Percentiles rank a stretch among this genome's conserved stretches.
These are phyloP conservation scores for Pachyuromys duprasi DNA, from an alignment of 2,797 vertebrate species.

Conservation along the genomic window DNA sequence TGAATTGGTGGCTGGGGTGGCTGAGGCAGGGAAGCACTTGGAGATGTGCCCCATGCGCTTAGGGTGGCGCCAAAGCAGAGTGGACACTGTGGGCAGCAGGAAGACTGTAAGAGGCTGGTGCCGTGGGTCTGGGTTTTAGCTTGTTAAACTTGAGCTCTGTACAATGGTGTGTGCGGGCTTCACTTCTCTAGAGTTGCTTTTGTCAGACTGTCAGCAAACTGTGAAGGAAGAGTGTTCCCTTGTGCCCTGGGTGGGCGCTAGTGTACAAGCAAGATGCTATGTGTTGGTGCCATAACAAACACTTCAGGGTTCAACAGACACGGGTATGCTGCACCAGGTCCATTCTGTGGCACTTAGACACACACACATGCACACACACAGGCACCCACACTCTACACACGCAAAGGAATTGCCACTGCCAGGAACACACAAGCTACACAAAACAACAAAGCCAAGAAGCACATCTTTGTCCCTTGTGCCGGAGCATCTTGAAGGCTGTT, in stretches of 20 bases:
- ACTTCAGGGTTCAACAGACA: neutral
- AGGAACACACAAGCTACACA: neutral
- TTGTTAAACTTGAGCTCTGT: no score
- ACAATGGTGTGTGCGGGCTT: fast-evolving
- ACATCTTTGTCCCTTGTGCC: neutral
- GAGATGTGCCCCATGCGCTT: neutral
- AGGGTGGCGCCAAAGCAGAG: neutral
- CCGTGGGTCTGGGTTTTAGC: neutral
- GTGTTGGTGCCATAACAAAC: neutral
- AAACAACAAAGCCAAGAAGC: neutral
- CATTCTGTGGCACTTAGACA: neutral
- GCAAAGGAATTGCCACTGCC: neutral
- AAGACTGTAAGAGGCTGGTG: neutral
- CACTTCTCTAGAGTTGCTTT: neutral
- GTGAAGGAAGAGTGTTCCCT: neutral
- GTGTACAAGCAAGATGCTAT: no score
- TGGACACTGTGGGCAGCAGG: no score
- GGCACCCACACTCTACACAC: neutral
- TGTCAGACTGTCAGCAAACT: no score
- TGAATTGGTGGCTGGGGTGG: neutral
- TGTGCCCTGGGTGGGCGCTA: neutral
- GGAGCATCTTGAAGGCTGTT: no score
- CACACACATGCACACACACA: neutral
- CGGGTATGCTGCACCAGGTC: fast-evolving
- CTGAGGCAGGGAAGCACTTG: neutral